phyloP scores from a whole-genome alignment of 2,797 vertebrate genomes.

The Poecilia velifera region DNA sequence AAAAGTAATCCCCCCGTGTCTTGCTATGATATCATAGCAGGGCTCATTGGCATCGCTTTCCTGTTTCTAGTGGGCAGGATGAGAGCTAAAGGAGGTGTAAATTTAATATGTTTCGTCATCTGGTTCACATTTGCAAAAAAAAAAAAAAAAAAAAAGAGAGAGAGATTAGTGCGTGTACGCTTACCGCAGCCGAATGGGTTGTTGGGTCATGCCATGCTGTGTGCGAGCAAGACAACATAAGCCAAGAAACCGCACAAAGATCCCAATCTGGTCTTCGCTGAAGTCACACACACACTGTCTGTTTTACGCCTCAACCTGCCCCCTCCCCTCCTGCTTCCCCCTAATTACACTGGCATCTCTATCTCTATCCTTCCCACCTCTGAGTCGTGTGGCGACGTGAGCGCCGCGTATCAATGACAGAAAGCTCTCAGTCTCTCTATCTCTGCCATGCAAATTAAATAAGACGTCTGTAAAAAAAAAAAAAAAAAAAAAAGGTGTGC shows the following conservation, averaged over 20 bases:
- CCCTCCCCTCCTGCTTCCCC: conserved; percentile 25
- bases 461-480: conserved; percentile 23
- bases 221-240: conserved; percentile 56
- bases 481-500: conserved; percentile 10
- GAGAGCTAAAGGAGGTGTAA: conserved; percentile 75
- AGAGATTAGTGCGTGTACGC: conserved; percentile 6
- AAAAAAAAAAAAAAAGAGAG: too few relatives aligned
- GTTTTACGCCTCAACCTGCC: conserved; percentile 37
- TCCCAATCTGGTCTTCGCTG: conserved; percentile 42
- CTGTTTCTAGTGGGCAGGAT: conserved; percentile 54
- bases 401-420: conserved; percentile 12
- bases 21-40: conserved; percentile 77
- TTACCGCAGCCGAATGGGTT: conserved; percentile 45
- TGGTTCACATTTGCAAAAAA: conserved; percentile 58
- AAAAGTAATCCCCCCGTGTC: conserved; percentile 77
- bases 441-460: conserved; percentile 26
- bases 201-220: conserved; percentile 49
- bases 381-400: conserved; percentile 17
- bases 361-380: conserved; percentile 54
- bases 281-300: conserved; percentile 29
- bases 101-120: conserved; percentile 75
- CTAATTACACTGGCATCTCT: conserved; percentile 48
- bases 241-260: conserved; percentile 58
- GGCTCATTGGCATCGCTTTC: conserved; percentile 64
- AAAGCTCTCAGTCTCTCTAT: neutral